Percentiles rank a stretch among this genome's conserved stretches.
phyloP scores from a whole-genome alignment of 2,797 vertebrate species.

The Tachyglossus aculeatus region DNA sequence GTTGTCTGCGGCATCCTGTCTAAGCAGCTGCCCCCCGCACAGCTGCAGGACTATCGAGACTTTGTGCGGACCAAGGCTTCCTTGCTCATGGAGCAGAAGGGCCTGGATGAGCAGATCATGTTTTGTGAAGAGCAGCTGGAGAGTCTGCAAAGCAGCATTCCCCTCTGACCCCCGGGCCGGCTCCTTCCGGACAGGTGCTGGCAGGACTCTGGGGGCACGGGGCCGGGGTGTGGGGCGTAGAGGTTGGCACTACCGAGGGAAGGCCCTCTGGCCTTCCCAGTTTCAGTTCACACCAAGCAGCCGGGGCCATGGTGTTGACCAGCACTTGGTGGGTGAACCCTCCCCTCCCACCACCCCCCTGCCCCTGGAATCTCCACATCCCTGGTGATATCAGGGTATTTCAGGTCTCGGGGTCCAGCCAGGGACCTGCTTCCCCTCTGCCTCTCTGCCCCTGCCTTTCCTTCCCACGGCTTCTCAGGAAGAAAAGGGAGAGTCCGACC shows the following conservation, averaged over 20 bases:
- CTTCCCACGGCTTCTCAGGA: too few species aligned
- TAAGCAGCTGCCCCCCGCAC: constrained; percentile 79
- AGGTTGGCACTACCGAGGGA: background rate
- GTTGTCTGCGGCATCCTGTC: constrained; percentile 84
- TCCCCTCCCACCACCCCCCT: too few species aligned
- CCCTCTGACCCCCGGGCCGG: background rate
- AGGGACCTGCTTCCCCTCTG: too few species aligned
- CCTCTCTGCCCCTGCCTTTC: too few species aligned
- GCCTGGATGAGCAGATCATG: constrained; percentile 88
- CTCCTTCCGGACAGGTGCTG: background rate
- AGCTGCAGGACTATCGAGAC: constrained; percentile 83
- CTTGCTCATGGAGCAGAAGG: constrained; percentile 88
- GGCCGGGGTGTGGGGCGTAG: background rate
- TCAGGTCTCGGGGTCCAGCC: too few species aligned
- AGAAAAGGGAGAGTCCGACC: too few species aligned
- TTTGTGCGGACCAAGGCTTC: constrained; percentile 88
- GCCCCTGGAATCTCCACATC: too few species aligned
- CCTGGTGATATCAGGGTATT: too few species aligned
- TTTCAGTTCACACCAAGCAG: too few species aligned
- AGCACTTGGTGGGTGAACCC: too few species aligned
- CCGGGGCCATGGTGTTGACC: too few species aligned
- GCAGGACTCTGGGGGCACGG: background rate
- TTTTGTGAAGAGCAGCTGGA: constrained; percentile 89
- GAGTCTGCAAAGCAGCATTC: constrained; percentile 69
- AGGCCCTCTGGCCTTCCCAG: too few species aligned